phyloP scores from a whole-genome alignment of 1,140 invertebrate genomes.

The Plutomurus gul region DNA sequence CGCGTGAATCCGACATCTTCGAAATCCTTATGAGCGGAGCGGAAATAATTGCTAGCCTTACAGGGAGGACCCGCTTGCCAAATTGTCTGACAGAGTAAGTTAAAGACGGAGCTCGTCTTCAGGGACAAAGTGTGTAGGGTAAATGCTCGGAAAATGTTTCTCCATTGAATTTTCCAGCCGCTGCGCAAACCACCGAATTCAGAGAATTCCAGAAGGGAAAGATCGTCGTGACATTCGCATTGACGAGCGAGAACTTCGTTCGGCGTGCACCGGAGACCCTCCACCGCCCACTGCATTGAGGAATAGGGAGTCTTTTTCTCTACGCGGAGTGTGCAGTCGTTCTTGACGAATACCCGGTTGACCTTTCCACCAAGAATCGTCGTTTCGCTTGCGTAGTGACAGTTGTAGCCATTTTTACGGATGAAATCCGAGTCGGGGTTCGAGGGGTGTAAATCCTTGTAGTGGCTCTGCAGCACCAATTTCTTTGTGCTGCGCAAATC shows the following conservation, averaged over 20 bases:
- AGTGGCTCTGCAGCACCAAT: background rate
- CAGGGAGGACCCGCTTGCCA: slow-evolving; percentile 32
- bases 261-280: background rate
- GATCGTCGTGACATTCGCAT: slow-evolving; percentile 31
- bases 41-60: background rate
- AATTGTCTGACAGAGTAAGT: slow-evolving; percentile 27
- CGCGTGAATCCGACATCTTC: background rate
- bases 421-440: slow-evolving; percentile 38
- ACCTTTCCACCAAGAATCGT: background rate
- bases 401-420: slow-evolving; percentile 1
- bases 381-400: background rate
- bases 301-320: slow-evolving; percentile 30
- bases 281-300: slow-evolving; percentile 11
- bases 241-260: slow-evolving; percentile 39
- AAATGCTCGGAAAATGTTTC: slow-evolving; percentile 32
- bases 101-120: slow-evolving; percentile 26
- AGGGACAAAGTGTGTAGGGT: background rate
- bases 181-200: slow-evolving; percentile 37
- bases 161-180: slow-evolving; percentile 12
- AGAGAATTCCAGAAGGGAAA: slow-evolving; percentile 35
- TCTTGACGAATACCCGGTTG: background rate
- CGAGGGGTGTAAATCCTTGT: background rate
- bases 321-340: background rate
- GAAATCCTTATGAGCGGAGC: slow-evolving; percentile 34
- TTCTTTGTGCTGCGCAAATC: slow-evolving; percentile 4